Base-by-base conservation (phyloP, 2,797 vertebrate species). In the Gephyroberyx darwinii region DNA sequence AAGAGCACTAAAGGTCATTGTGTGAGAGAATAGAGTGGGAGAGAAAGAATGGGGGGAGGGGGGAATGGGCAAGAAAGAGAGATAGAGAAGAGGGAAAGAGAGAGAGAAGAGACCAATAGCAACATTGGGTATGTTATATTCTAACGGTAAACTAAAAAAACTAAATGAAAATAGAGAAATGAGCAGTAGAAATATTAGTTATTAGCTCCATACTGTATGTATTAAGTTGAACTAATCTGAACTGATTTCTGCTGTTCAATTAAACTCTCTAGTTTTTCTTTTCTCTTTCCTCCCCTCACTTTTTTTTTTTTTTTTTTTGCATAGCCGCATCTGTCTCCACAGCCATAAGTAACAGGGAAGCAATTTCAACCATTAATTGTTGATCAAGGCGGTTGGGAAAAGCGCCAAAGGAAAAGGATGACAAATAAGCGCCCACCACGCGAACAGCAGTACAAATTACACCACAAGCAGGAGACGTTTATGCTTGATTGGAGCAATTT, bases 401-500 rank as follows among this genome's bases (percentile, higher is more conserved):
- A 93, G 90, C 91, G 89, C 92, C 90, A 94, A 92, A 92, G 90
- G 94, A 92, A 94, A 94, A 93, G 90, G 89, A 96, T 96, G 95
- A 97, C 93, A 96, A 94, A 97, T 94, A 94, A 91, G 90, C 88
- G 75, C 86, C 89, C 84, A 91, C 87, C 86, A 88, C 90, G 92
- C 91, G 91, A 94, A 87, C 93, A 87, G 87, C 93, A 91, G 92
- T 92, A 95, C 93, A 94, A 95, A 97, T 95, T 94, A 93, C 86
- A 94, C 91, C 92, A 94, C 85, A 92, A 94, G 91, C 94, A 93
- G 90, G 92, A 95, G 94, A 93, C 90, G 92, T 94, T 92, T 95
- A 92, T 94, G 95, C 95, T 95, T 96, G 96, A 96, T 96, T 95
- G 94, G 93, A 94, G 93, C 94, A 96, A 96, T 97, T 97, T 96